A percentile compares a stretch with the other conserved stretches of the same genome.
phyloP scores from a whole-genome alignment of 2,888 invertebrate species.

The Augiades crinisus region DNA sequence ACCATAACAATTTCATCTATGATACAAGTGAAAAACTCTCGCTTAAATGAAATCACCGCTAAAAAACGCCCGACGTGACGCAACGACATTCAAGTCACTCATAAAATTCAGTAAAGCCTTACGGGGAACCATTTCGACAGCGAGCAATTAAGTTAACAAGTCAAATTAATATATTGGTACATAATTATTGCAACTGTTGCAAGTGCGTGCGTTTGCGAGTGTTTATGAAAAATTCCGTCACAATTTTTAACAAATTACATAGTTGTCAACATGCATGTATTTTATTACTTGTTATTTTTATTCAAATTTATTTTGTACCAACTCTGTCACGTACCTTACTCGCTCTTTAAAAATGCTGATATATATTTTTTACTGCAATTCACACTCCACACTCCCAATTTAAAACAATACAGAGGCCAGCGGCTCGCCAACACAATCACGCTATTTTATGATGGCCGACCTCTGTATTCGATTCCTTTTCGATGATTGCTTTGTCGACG shows the following conservation, averaged over 20 bases:
- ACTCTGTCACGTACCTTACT: too few relatives aligned
- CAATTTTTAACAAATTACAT: not conserved
- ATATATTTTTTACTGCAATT: too few relatives aligned
- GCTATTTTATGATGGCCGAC: too few relatives aligned
- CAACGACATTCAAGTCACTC: conserved; percentile 28
- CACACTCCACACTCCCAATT: too few relatives aligned
- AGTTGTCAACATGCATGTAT: not conserved
- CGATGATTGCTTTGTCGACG: too few relatives aligned
- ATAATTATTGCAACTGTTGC: not conserved
- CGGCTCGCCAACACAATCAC: too few relatives aligned
- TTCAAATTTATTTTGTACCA: too few relatives aligned
- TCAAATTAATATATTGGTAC: conserved; percentile 10
- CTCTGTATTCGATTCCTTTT: too few relatives aligned
- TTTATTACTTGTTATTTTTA: too few relatives aligned
- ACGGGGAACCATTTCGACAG: conserved; percentile 1
- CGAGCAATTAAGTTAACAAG: conserved; percentile 7
- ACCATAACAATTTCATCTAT: too few relatives aligned
- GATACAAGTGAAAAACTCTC: not conserved
- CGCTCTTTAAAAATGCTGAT: too few relatives aligned
- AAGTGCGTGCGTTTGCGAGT: not conserved
- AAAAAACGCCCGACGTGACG: not conserved
- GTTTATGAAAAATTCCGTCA: not conserved
- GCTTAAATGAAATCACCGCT: not conserved
- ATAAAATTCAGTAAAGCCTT: conserved; percentile 29
- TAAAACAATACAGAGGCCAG: too few relatives aligned